Conservation (phyloP, 2,113 vertebrate genomes). For the Campylorhamphus procurvoides region DNA sequence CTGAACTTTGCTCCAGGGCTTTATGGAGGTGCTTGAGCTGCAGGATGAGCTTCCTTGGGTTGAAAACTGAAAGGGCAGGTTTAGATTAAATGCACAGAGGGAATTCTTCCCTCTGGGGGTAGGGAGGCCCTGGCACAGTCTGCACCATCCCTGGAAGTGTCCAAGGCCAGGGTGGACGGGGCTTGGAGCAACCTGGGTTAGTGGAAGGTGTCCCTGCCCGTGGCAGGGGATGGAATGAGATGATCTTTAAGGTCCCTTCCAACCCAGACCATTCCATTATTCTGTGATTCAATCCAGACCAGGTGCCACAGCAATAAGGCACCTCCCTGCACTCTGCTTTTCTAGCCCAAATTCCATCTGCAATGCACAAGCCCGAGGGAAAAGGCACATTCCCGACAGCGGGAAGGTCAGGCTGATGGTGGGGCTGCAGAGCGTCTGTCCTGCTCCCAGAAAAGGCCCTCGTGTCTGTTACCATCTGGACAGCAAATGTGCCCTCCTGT, state of each 20-base stretch:
- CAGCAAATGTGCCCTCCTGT: slow-evolving; percentile 51
- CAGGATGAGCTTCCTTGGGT: background rate
- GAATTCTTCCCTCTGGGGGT: background rate
- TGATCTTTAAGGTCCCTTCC: background rate
- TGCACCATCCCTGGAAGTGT: background rate
- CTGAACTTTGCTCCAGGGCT: background rate
- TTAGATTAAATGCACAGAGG: background rate
- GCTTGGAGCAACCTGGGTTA: rapidly evolving
- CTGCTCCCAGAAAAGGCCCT: slow-evolving; percentile 15
- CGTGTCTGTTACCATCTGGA: slow-evolving; percentile 43
- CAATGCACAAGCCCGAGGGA: background rate
- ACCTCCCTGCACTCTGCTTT: background rate
- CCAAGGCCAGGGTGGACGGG: rapidly evolving
- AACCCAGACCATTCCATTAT: background rate
- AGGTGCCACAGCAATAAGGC: background rate
- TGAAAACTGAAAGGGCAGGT: rapidly evolving
- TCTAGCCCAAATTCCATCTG: background rate
- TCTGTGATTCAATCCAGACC: background rate
- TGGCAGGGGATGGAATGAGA: background rate
- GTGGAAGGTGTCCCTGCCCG: background rate
- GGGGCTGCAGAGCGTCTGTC: background rate
- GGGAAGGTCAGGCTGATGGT: background rate
- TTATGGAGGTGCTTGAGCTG: background rate
- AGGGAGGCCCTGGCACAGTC: background rate
- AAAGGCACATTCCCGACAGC: background rate